Evolutionary conservation across 2,797 vertebrate genomes (phyloP).

Genomic region (Cossypha caffra): DNA sequence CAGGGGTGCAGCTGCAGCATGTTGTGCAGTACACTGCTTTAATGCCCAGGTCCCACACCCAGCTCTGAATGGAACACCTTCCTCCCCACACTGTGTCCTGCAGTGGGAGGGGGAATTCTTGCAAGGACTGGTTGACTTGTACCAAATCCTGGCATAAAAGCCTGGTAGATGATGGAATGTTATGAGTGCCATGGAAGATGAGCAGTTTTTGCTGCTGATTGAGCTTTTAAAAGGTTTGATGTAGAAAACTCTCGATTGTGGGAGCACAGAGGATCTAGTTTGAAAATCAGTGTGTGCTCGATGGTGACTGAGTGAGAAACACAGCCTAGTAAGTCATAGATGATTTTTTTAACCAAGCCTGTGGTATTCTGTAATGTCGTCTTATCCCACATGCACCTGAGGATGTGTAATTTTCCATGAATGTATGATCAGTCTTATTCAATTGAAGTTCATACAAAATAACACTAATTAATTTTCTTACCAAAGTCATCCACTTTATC

Average conservation of each 20-base stretch:
- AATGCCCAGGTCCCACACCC: not conserved
- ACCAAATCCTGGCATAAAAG: not conserved
- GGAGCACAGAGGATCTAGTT: not conserved
- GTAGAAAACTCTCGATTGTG: not conserved
- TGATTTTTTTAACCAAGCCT: not conserved
- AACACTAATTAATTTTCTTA: not conserved
- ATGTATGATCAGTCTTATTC: not conserved
- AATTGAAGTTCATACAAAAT: not conserved
- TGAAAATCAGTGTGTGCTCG: not conserved
- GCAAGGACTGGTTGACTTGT: not conserved
- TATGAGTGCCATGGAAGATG: not conserved
- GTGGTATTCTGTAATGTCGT: not conserved
- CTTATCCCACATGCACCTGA: not conserved
- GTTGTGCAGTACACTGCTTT: not conserved
- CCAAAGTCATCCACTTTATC: not conserved
- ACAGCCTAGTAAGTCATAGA: not conserved
- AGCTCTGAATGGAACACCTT: not conserved
- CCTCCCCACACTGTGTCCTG: accelerated
- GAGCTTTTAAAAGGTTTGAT: not conserved
- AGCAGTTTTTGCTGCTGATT: not conserved
- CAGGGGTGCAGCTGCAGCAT: not conserved
- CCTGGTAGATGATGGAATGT: not conserved
- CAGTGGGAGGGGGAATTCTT: not conserved
- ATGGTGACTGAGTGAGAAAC: not conserved
- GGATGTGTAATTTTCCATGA: not conserved